These are phyloP conservation scores for Alethe castanea DNA, from an alignment of 2,113 vertebrate species.

Conservation along the genomic window DNA sequence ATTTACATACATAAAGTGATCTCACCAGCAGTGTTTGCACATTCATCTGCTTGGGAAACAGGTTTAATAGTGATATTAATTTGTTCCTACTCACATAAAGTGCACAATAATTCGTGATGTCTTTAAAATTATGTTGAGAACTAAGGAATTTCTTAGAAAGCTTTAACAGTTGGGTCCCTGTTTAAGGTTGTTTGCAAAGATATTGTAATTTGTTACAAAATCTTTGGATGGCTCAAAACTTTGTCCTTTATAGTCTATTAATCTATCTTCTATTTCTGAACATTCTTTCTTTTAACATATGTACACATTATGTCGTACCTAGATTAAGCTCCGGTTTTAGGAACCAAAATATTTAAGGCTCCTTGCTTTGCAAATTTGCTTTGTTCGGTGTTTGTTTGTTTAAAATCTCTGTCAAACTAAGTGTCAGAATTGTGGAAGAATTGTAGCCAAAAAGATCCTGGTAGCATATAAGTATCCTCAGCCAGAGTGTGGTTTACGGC, in stretches of 20 bases:
- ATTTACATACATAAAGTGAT: background rate
- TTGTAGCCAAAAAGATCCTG: background rate
- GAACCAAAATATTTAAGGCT: constrained; percentile 23
- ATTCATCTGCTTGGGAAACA: background rate
- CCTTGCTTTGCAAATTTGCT: constrained; percentile 27
- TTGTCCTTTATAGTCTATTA: constrained; percentile 47
- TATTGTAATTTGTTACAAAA: background rate
- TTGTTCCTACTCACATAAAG: background rate
- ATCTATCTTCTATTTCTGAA: background rate
- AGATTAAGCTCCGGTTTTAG: constrained; percentile 16
- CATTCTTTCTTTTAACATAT: constrained; percentile 36
- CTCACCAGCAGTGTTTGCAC: background rate
- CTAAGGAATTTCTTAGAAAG: background rate
- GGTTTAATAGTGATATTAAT: background rate
- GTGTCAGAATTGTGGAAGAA: background rate
- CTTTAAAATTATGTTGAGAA: background rate
- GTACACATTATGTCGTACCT: constrained; percentile 42
- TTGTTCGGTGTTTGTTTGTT: background rate
- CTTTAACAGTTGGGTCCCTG: background rate
- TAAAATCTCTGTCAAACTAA: background rate
- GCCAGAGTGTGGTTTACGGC: background rate
- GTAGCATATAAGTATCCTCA: background rate
- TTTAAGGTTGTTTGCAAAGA: background rate
- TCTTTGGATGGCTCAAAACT: background rate
- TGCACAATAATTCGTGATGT: background rate